Evolutionary conservation across 2,113 vertebrate species (phyloP).

Genomic region (Sebastes fasciatus): DNA sequence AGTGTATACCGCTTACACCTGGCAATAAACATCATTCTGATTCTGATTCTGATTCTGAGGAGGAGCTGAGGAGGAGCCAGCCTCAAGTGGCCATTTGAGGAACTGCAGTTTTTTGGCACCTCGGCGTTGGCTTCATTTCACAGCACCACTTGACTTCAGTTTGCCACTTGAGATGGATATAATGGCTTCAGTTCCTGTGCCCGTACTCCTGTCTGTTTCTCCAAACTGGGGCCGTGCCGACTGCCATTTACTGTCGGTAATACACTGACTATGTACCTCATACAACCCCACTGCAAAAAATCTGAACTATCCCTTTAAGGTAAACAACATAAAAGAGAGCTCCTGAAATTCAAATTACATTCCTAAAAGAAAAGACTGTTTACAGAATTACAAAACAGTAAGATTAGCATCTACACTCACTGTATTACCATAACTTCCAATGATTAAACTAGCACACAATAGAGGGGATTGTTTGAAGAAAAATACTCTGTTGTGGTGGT

Average conservation of each 20-base stretch:
- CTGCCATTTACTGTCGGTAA: not conserved
- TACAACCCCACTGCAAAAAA: not conserved
- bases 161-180: not conserved
- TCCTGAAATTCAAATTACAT: not conserved
- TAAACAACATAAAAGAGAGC: constrained; percentile 6
- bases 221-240: not conserved
- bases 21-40: too few species aligned
- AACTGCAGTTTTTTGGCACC: not conserved
- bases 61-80: not conserved
- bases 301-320: not conserved
- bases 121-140: not conserved
- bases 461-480: not conserved
- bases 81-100: not conserved
- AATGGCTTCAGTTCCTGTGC: not conserved
- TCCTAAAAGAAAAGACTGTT: not conserved
- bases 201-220: not conserved
- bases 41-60: too few species aligned
- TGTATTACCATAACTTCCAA: not conserved
- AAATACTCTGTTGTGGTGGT: not conserved
- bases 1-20: too few species aligned
- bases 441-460: not conserved
- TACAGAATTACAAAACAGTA: not conserved
- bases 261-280: not conserved
- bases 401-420: not conserved
- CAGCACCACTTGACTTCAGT: not conserved